Base-by-base conservation (phyloP, 2,113 vertebrate genomes). In the Petaurus breviceps region DNA sequence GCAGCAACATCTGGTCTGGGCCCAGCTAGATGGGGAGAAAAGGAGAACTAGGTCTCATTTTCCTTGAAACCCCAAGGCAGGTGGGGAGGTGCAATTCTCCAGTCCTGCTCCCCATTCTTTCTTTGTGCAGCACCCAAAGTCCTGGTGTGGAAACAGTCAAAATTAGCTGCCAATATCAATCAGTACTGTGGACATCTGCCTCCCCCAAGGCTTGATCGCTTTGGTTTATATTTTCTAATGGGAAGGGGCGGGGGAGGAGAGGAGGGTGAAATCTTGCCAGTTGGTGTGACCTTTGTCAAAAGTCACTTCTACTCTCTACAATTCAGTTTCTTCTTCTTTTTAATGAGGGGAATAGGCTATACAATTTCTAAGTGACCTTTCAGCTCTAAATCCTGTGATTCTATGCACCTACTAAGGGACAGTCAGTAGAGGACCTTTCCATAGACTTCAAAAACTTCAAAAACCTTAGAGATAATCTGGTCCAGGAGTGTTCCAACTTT, bases 1-100 rank as follows among this genome's bases (percentile, higher is more conserved):
- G 94, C 97, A 97, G 97, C 94, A 94, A 92, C 54, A 8, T 61
- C 91, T 68, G 51, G 90, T 77, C 94, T 90, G 93, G 93, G 93
- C 92, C 51, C 1, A 0, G 93, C 95, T 90, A 92, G 77, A 50
- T 3, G 61, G 49, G 31, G 90, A 90, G 94, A 91, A 57, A 90
- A 24, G 51, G 19, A 96, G 46, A 61, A 43, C 68, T 84, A 84
- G n/a, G 16, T 23, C n/a, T 84, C 68, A 43, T 16, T 84, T 43
- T 84, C 68, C n/a, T 84, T 84, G n/a, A 84, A 77, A 84, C 68
- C n/a, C n/a, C n/a, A 84, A 84, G 68, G 37, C 37, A 43, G 68
- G 68, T 23, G 68, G 68, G n/a, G n/a, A 84, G 37, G 43, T 43
- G n/a, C 16, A 84, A 8, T 84, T 84, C 68, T 84, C 68, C 19